Conservation (phyloP, 2,888 invertebrate genomes). For the Adelphocoris suturalis region DNA sequence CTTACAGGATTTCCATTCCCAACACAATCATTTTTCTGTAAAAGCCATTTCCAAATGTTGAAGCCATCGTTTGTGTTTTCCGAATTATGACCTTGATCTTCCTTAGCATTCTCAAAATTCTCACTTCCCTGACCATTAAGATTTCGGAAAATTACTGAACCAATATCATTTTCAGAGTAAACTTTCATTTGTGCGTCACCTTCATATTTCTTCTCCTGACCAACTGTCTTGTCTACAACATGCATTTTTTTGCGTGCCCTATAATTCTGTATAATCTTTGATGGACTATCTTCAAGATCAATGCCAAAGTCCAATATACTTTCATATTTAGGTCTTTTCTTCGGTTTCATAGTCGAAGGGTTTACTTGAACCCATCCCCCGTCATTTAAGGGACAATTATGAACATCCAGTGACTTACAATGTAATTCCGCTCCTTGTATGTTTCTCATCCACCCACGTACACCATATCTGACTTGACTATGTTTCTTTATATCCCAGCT, state of each 20-base stretch:
- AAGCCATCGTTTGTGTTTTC: too few species aligned
- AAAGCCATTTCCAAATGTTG: too few species aligned
- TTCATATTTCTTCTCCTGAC: background rate
- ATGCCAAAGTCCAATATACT: background rate
- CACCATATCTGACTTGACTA: background rate
- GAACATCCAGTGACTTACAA: background rate
- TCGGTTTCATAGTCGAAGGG: background rate
- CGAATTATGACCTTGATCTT: background rate
- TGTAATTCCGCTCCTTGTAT: background rate
- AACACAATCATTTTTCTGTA: background rate
- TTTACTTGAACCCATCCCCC: background rate
- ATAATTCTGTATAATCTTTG: background rate
- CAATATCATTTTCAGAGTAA: background rate
- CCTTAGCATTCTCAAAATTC: background rate
- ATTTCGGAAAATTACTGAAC: background rate
- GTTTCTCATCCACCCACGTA: background rate
- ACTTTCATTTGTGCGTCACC: background rate
- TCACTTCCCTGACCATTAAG: background rate
- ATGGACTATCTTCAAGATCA: background rate
- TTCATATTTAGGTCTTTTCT: background rate
- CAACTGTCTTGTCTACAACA: background rate
- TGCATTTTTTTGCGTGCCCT: background rate
- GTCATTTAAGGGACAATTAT: background rate
- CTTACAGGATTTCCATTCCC: background rate
- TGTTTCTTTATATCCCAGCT: conserved; percentile 19